Percentiles rank a stretch among this genome's conserved stretches.
These are phyloP conservation scores for Agapornis canus DNA, from an alignment of 2,797 vertebrate species.

Conservation along the genomic window DNA sequence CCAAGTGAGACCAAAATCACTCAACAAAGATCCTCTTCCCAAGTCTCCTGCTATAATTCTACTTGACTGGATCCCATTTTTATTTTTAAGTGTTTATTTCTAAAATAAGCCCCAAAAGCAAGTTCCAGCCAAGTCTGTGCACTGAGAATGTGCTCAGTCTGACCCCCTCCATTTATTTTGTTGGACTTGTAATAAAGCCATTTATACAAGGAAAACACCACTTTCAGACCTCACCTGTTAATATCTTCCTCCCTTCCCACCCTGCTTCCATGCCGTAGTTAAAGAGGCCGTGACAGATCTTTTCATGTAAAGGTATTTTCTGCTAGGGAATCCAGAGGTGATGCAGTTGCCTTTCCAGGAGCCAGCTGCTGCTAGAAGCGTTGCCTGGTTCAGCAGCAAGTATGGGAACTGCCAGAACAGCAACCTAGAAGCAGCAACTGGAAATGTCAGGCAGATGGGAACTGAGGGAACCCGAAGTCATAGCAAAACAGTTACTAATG, in stretches of 20 bases:
- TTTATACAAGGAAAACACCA: background rate
- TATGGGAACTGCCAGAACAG: background rate
- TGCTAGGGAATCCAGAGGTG: background rate
- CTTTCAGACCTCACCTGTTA: background rate
- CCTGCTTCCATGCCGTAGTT: background rate
- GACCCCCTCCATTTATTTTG: background rate
- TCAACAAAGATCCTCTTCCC: background rate
- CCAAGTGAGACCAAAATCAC: background rate
- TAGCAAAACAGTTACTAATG: background rate
- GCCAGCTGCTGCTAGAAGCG: background rate
- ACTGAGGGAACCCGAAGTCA: background rate
- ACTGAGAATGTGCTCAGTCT: background rate
- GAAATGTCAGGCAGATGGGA: background rate
- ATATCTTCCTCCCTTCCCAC: background rate
- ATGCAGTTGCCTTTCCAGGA: background rate
- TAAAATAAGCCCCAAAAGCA: background rate
- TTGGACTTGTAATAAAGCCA: background rate
- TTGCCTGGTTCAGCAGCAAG: background rate
- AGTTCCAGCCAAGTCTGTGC: background rate
- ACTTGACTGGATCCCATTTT: background rate
- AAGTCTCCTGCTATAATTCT: background rate
- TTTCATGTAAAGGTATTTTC: background rate
- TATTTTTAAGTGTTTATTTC: background rate
- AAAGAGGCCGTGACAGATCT: background rate
- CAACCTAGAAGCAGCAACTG: background rate